phyloP scores from a whole-genome alignment of 2,797 vertebrate genomes.

The Dendrocincla tyrannina region DNA sequence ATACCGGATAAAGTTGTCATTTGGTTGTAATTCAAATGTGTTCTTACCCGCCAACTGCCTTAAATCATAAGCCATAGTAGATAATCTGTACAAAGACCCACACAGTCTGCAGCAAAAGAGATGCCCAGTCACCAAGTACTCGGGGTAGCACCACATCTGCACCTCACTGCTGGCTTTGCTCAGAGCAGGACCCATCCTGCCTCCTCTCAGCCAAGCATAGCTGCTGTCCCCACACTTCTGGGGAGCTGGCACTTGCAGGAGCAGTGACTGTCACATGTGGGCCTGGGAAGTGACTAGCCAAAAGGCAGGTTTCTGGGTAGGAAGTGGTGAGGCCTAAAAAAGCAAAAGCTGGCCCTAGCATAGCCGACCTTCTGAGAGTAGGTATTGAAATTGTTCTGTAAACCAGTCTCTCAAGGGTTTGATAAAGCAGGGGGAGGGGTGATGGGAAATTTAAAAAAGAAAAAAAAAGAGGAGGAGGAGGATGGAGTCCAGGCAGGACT shows the following conservation, averaged over 20 bases:
- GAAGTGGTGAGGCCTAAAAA: background rate
- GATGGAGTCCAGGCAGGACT: background rate
- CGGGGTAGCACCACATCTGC: background rate
- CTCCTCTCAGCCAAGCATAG: background rate
- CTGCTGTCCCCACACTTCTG: background rate
- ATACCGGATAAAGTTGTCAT: background rate
- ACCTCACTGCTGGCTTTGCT: background rate
- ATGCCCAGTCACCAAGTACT: background rate
- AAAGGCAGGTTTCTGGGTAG: background rate
- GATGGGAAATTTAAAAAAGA: background rate
- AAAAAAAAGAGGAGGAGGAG: background rate
- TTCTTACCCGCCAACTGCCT: background rate
- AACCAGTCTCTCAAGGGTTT: background rate
- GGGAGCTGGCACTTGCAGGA: background rate
- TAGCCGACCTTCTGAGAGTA: background rate
- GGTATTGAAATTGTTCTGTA: background rate
- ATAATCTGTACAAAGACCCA: accelerated
- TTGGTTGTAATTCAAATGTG: background rate
- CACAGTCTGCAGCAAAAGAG: background rate
- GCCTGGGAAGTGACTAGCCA: background rate
- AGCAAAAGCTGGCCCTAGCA: background rate
- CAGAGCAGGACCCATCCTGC: background rate
- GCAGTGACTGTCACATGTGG: background rate
- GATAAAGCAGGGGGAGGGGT: accelerated
- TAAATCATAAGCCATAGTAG: background rate